Percentiles rank a stretch among this genome's conserved stretches.
Evolutionary conservation across 2,113 vertebrate species (phyloP).

Genomic region (Muscicapa adusta): DNA sequence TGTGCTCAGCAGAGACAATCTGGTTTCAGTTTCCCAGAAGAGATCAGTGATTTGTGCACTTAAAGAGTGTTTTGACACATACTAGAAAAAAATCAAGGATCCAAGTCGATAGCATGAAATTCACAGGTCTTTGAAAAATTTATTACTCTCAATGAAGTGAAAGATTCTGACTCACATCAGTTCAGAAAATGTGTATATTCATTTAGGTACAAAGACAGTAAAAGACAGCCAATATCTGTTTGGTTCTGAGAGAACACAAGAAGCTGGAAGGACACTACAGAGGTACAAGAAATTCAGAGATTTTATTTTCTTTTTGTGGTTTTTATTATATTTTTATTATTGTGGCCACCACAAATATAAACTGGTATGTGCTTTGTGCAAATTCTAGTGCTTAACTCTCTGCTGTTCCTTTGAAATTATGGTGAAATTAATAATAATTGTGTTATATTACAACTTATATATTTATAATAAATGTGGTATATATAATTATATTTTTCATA

Average conservation of each 20-base stretch:
- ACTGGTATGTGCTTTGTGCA: background rate
- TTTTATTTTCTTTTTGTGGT: background rate
- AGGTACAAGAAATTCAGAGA: background rate
- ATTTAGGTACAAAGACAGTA: background rate
- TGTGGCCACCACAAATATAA: background rate
- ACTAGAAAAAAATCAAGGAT: background rate
- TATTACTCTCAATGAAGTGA: background rate
- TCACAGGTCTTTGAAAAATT: background rate
- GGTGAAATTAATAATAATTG: background rate
- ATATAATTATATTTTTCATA: background rate
- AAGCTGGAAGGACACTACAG: accelerated
- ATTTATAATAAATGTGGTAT: background rate
- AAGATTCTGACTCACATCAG: background rate
- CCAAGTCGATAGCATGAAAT: background rate
- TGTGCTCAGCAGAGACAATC: background rate
- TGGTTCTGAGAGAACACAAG: background rate
- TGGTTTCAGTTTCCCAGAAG: slow-evolving; percentile 6
- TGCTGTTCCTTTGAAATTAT: background rate
- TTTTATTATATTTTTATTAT: background rate
- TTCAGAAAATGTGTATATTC: background rate
- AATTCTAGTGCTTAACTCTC: background rate
- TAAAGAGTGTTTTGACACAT: background rate
- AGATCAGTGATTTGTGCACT: background rate
- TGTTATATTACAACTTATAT: background rate
- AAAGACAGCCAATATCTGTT: background rate